Evolutionary conservation across 2,797 vertebrate species (phyloP).

Genomic region (Euphonia xanthogaster): DNA sequence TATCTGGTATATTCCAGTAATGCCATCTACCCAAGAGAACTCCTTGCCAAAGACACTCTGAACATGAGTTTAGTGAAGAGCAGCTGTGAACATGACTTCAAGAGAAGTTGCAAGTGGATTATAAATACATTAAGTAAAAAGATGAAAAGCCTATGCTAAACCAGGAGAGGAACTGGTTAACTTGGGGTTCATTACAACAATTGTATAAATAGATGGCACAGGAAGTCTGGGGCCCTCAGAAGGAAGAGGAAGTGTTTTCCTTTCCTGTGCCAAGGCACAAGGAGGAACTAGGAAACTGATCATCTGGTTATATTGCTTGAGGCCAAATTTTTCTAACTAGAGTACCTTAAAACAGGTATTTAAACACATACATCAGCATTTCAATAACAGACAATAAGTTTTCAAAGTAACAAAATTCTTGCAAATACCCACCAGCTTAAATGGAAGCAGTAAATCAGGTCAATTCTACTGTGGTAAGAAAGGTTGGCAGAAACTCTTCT

Average conservation of each 20-base stretch:
- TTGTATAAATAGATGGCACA: constrained; percentile 67
- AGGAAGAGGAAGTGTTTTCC: constrained; percentile 66
- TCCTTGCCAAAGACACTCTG: not conserved
- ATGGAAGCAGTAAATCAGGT: not conserved
- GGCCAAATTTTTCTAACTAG: not conserved
- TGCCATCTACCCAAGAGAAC: not conserved
- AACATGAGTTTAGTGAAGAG: accelerated
- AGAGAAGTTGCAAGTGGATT: not conserved
- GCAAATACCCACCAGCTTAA: not conserved
- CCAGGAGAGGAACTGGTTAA: constrained; percentile 52
- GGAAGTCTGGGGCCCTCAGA: constrained; percentile 56
- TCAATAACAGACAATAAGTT: not conserved
- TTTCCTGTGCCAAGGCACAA: constrained; percentile 50
- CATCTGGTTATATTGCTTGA: constrained; percentile 42
- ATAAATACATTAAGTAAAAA: not conserved
- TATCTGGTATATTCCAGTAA: not conserved
- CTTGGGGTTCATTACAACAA: constrained; percentile 29
- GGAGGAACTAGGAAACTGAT: constrained; percentile 61
- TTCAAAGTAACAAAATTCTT: not conserved
- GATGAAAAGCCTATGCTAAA: not conserved
- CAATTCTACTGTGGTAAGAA: not conserved
- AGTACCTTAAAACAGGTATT: not conserved
- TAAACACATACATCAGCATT: not conserved
- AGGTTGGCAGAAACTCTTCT: not conserved
- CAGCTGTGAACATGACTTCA: not conserved